Percentiles rank a stretch among this genome's conserved stretches.
Conservation (phyloP, 2,113 vertebrate genomes). For the Corythornis vintsioides region DNA sequence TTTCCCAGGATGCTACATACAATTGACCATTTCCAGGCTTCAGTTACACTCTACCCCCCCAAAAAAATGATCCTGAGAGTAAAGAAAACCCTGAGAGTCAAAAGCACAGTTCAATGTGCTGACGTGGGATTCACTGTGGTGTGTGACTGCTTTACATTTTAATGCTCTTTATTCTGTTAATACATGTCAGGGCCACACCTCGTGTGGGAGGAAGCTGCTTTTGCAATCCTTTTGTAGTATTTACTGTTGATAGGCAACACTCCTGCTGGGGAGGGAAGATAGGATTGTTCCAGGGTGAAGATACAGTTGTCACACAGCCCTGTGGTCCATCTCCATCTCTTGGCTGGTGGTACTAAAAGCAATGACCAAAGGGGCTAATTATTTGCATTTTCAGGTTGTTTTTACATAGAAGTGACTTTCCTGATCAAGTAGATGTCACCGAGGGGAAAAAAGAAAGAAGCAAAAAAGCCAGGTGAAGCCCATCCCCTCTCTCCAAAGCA, state of each 20-base stretch:
- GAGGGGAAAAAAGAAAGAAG: background rate
- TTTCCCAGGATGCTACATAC: background rate
- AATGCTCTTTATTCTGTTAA: conserved; percentile 33
- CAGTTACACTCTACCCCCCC: background rate
- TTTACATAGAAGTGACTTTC: background rate
- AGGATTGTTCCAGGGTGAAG: background rate
- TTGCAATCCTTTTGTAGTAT: conserved; percentile 40
- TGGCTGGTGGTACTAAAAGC: background rate
- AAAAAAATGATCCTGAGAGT: too few species aligned
- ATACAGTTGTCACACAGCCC: background rate
- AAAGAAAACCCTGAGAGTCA: background rate
- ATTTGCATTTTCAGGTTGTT: background rate
- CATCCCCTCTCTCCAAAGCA: background rate
- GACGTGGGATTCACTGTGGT: background rate
- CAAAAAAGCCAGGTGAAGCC: background rate
- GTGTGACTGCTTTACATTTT: background rate
- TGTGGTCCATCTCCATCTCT: background rate
- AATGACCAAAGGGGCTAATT: background rate
- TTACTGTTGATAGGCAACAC: conserved; percentile 47
- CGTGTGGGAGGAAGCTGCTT: conserved; percentile 52
- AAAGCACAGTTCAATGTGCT: background rate
- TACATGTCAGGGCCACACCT: conserved; percentile 61
- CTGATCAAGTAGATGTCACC: background rate
- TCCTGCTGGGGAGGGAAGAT: background rate
- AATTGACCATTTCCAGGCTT: background rate